These are phyloP conservation scores for Temnothorax unifasciatus DNA, from an alignment of 2,888 invertebrate species.

Conservation along the genomic window DNA sequence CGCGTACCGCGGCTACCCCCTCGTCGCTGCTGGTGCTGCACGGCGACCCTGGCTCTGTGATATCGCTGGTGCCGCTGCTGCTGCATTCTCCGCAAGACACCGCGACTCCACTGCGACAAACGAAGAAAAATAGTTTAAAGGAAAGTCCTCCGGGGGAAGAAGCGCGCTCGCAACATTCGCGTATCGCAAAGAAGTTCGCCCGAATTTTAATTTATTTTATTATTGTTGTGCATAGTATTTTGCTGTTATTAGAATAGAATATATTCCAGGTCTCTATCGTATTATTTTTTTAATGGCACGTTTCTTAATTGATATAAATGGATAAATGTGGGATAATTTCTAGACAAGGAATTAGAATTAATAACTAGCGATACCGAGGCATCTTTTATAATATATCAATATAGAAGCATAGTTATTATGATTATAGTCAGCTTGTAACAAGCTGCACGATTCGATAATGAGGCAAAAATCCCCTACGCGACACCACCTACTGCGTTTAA, in stretches of 20 bases:
- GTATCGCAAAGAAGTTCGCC: not conserved
- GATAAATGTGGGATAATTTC: not conserved
- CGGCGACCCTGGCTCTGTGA: slow-evolving; percentile 95
- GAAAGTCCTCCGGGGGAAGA: not conserved
- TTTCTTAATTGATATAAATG: not conserved
- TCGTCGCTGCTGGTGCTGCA: slow-evolving; percentile 91
- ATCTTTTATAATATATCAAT: not conserved
- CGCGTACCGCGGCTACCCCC: slow-evolving; percentile 83
- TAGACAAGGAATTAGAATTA: not conserved
- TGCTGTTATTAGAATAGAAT: not conserved
- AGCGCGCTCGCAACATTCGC: not conserved
- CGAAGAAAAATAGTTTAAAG: not conserved
- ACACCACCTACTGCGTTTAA: not conserved
- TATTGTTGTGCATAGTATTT: not conserved
- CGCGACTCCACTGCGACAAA: slow-evolving; percentile 92
- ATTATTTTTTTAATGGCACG: not conserved
- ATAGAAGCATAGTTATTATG: too few species aligned
- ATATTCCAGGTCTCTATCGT: not conserved
- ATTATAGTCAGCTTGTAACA: not conserved
- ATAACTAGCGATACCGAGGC: not conserved
- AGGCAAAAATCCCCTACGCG: not conserved
- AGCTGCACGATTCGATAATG: not conserved
- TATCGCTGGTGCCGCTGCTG: slow-evolving; percentile 91
- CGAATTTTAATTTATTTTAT: not conserved
- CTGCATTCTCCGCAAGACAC: slow-evolving; percentile 90